Percentiles rank a stretch among this genome's conserved stretches.
These are phyloP conservation scores for Campaea margaritaria DNA, from an alignment of 2,888 invertebrate genomes.

Conservation along the genomic window DNA sequence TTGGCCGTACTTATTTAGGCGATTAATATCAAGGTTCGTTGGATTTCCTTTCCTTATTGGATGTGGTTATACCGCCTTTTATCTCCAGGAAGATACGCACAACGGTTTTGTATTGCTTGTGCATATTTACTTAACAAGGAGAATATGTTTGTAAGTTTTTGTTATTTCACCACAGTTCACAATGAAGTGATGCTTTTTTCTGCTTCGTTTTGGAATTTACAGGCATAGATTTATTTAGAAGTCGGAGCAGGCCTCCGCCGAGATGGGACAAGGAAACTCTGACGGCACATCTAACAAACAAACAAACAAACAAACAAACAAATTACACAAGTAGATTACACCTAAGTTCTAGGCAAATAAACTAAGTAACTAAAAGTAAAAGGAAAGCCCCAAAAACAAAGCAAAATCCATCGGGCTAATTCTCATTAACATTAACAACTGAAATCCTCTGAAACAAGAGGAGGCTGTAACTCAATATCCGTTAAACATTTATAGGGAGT, in stretches of 20 bases:
- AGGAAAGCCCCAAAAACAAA: not conserved
- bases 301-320: no score
- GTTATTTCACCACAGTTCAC: not conserved
- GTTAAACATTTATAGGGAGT: constrained; percentile 21
- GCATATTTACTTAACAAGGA: not conserved
- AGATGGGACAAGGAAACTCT: no score
- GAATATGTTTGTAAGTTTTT: not conserved
- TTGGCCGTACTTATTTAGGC: constrained; percentile 19
- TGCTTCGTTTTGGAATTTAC: no score
- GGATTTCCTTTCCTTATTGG: constrained; percentile 9
- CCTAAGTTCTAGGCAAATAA: no score
- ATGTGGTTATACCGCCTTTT: constrained; percentile 12
- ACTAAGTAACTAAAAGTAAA: no score
- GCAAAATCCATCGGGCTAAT: constrained; percentile 7
- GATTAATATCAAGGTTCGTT: constrained; percentile 24
- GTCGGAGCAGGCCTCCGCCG: no score
- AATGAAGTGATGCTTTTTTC: no score
- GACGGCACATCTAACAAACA: no score
- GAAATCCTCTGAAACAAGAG: not conserved
- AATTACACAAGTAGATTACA: no score
- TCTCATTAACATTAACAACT: constrained; percentile 3
- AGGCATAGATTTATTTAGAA: no score
- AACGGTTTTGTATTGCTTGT: constrained; percentile 5
- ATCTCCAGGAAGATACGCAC: constrained; percentile 7
- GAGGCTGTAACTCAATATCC: constrained; percentile 10